A percentile compares a stretch with the other conserved stretches of the same genome.
phyloP scores from a whole-genome alignment of 1,140 invertebrate genomes.

The Pogonomyrmex californicus region DNA sequence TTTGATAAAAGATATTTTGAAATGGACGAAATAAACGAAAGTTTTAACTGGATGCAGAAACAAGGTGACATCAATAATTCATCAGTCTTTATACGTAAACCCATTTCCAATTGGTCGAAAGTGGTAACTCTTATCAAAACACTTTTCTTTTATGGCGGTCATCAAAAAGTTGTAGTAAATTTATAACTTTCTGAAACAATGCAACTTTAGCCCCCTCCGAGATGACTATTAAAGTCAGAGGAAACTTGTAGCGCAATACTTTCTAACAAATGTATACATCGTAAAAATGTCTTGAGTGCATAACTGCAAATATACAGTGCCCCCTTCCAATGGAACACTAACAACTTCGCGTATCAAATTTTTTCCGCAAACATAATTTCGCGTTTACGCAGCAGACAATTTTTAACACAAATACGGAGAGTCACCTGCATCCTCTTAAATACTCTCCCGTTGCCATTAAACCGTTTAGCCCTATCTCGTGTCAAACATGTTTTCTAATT shows the following conservation, averaged over 20 bases:
- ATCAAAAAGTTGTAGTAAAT: slow-evolving; percentile 53
- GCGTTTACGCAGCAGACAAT: not conserved
- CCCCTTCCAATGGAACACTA: slow-evolving; percentile 2
- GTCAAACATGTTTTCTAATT: slow-evolving; percentile 33
- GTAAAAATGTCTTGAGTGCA: slow-evolving; percentile 31
- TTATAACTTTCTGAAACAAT: slow-evolving; percentile 45
- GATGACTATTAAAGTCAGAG: slow-evolving; percentile 34
- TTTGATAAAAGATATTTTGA: not conserved
- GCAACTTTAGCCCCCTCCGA: not conserved
- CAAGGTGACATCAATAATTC: not conserved
- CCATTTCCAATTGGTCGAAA: slow-evolving; percentile 33
- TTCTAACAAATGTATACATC: slow-evolving; percentile 38
- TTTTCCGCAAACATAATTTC: not conserved
- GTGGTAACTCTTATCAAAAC: slow-evolving; percentile 43
- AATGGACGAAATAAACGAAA: not conserved
- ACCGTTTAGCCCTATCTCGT: slow-evolving; percentile 31
- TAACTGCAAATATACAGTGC: not conserved
- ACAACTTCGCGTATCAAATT: slow-evolving; percentile 12
- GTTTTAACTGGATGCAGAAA: not conserved
- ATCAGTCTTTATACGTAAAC: not conserved
- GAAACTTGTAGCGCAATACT: slow-evolving; percentile 24
- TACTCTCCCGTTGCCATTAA: slow-evolving; percentile 23
- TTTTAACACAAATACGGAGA: slow-evolving; percentile 4
- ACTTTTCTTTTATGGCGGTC: slow-evolving; percentile 14
- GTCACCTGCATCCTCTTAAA: slow-evolving; percentile 42